Conservation (phyloP, 64 coral and sea anemone genomes). For the Pocillopora verrucosa region DNA sequence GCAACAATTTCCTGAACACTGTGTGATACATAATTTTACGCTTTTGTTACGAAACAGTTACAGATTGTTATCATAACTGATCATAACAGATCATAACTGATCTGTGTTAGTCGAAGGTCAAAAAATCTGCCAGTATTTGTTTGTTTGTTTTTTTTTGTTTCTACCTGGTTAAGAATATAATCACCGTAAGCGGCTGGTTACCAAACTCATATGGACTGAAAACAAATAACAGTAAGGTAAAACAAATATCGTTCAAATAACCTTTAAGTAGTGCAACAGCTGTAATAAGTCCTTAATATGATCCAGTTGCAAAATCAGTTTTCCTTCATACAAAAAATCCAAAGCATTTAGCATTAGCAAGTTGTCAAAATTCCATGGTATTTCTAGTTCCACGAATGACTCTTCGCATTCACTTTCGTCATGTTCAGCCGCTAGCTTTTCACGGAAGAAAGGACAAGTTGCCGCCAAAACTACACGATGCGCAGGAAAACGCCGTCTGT, state of each 20-base stretch:
- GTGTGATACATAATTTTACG: no score
- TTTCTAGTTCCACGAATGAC: neutral
- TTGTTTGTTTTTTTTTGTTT: no score
- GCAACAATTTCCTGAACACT: no score
- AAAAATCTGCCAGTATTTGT: no score
- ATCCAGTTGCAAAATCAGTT: neutral
- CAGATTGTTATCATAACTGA: no score
- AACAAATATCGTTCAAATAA: neutral
- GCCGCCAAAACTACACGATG: slow-evolving; percentile 9
- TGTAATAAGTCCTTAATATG: neutral
- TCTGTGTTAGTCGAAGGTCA: no score
- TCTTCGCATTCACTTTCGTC: neutral
- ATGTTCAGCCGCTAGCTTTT: neutral
- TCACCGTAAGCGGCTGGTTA: no score
- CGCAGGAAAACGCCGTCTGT: neutral
- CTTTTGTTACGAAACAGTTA: no score
- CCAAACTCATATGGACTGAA: no score
- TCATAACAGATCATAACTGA: no score
- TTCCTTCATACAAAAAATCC: slow-evolving; percentile 7
- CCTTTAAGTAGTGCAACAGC: neutral
- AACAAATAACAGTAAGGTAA: no score
- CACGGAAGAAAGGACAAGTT: neutral
- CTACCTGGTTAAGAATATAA: no score
- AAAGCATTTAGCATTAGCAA: neutral
- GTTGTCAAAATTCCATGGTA: neutral